These are phyloP conservation scores for Hyaena hyaena DNA, from an alignment of 2,113 vertebrate species.

Conservation along the genomic window DNA sequence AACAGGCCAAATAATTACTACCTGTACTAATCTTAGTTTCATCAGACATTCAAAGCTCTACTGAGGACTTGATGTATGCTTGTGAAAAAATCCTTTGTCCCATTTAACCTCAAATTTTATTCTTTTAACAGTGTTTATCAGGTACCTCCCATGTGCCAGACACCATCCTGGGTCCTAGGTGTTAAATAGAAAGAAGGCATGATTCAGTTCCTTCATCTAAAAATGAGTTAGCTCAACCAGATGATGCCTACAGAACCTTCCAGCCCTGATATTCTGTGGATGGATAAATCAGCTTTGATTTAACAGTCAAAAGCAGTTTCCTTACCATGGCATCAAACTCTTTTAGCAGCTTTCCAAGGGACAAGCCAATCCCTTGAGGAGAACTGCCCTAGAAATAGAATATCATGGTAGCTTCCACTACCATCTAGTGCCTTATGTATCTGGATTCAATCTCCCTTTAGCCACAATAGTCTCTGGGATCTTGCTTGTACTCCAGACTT, in stretches of 20 bases:
- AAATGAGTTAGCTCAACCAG: slow-evolving; percentile 15
- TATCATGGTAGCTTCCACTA: slow-evolving; percentile 48
- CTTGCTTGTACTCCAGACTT: slow-evolving; percentile 61
- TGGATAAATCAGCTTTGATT: slow-evolving; percentile 52
- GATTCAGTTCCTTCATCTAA: not conserved
- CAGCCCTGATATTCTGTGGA: slow-evolving; percentile 2
- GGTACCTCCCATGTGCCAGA: not conserved
- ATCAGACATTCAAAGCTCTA: not conserved
- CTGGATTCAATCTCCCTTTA: slow-evolving; percentile 73
- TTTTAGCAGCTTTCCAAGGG: slow-evolving; percentile 66
- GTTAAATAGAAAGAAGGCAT: slow-evolving; percentile 3
- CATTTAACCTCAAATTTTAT: not conserved
- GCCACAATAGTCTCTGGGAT: slow-evolving; percentile 37
- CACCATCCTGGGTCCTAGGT: not conserved
- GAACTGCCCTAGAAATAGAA: slow-evolving; percentile 29
- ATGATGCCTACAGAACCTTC: slow-evolving; percentile 35
- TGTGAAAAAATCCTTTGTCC: not conserved
- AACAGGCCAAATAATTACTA: not conserved
- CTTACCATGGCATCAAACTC: slow-evolving; percentile 57
- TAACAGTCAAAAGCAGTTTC: slow-evolving; percentile 64
- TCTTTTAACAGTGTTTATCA: not conserved
- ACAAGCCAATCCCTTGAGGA: slow-evolving; percentile 55
- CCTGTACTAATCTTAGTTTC: not conserved
- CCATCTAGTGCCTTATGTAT: slow-evolving; percentile 15
- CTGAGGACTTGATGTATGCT: not conserved